phyloP scores from a whole-genome alignment of 23 tunicate genomes.

The Trididemnum nubilum region DNA sequence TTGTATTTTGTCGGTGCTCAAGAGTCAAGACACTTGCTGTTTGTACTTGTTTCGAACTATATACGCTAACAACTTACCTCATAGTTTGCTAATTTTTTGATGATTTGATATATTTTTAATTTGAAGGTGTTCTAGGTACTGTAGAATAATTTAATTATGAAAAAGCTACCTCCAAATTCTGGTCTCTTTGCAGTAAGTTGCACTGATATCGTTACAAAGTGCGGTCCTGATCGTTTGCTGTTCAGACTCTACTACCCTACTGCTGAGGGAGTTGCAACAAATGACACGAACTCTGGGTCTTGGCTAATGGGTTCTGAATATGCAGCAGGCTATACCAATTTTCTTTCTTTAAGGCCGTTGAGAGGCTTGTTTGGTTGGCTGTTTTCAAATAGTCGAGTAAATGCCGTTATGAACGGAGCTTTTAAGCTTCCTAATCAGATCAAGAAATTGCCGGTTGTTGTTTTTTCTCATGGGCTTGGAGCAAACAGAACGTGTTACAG shows the following conservation, averaged over 20 bases:
- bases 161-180: slow-evolving; percentile 30
- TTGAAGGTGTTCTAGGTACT: neutral
- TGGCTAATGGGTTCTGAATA: slow-evolving; percentile 49
- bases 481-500: slow-evolving; percentile 48
- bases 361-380: slow-evolving; percentile 40
- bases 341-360: slow-evolving; percentile 28
- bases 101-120: neutral
- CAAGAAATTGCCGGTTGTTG: slow-evolving; percentile 52
- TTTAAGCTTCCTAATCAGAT: slow-evolving; percentile 27
- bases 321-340: slow-evolving; percentile 45
- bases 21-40: too few relatives aligned
- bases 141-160: neutral
- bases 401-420: slow-evolving; percentile 43
- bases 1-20: too few relatives aligned
- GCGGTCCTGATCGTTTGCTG: slow-evolving; percentile 50
- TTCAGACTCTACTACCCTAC: slow-evolving; percentile 66
- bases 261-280: neutral
- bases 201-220: slow-evolving; percentile 57
- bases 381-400: slow-evolving; percentile 17
- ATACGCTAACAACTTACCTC: too few relatives aligned
- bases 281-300: slow-evolving; percentile 6
- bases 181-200: slow-evolving; percentile 61
- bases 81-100: neutral
- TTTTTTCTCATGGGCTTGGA: slow-evolving; percentile 75
- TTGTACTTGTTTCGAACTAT: too few relatives aligned